Evolutionary conservation across 2,113 vertebrate species (phyloP).

Genomic region (Archocentrus centrarchus): DNA sequence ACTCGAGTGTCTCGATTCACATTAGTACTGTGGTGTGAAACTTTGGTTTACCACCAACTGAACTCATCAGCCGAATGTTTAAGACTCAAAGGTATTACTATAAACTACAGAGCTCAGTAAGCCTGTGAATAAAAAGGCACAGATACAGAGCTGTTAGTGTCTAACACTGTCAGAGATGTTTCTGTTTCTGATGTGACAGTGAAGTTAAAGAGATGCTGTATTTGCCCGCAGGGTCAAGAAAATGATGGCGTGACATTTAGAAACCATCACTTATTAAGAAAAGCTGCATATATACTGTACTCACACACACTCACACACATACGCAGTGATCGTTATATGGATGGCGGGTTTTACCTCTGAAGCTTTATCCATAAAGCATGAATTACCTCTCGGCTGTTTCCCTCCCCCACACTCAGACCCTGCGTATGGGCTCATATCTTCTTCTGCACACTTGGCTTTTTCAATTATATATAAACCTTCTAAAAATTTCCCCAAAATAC

Average conservation of each 20-base stretch:
- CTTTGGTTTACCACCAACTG: neutral
- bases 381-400: conserved; percentile 27
- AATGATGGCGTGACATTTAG: conserved; percentile 56
- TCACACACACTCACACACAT: neutral
- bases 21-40: fast-evolving
- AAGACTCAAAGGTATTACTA: neutral
- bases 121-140: conserved; percentile 26
- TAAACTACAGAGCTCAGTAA: neutral
- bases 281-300: neutral
- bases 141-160: neutral
- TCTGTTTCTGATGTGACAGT: neutral
- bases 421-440: neutral
- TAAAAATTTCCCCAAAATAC: neutral
- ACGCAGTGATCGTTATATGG: neutral
- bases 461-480: neutral
- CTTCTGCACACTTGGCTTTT: neutral
- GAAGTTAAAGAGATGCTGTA: neutral
- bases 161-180: neutral
- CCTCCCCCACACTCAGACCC: conserved; percentile 30
- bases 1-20: neutral
- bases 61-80: neutral
- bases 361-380: conserved; percentile 5
- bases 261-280: conserved; percentile 29
- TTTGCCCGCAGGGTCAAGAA: conserved; percentile 34
- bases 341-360: conserved; percentile 9